A percentile compares a stretch with the other conserved stretches of the same genome.
Conservation (phyloP, 2,888 invertebrate genomes). For the Himalopsyche japonica region DNA sequence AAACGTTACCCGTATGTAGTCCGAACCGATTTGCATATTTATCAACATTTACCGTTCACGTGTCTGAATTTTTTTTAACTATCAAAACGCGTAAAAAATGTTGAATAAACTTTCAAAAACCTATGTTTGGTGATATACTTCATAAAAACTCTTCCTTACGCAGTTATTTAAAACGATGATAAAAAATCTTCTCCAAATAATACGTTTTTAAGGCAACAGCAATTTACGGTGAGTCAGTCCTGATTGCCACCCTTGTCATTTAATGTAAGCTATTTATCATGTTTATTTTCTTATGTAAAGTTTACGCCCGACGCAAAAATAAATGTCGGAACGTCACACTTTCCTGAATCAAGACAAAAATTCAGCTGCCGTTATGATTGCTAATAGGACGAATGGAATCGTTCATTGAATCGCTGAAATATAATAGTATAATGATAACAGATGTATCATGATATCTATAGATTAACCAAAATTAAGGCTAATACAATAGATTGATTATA, state of each 20-base stretch:
- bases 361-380: not conserved
- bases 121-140: too few species aligned
- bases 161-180: too few species aligned
- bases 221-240: not conserved
- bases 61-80: too few species aligned
- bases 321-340: not conserved
- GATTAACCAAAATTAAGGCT: not conserved
- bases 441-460: not conserved
- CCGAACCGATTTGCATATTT: too few species aligned
- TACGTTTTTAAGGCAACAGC: not conserved
- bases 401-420: not conserved
- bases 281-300: not conserved
- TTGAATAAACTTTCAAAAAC: too few species aligned
- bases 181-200: too few species aligned
- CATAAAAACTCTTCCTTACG: too few species aligned
- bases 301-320: not conserved
- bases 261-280: not conserved
- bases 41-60: too few species aligned
- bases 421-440: not conserved
- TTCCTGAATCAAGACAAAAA: not conserved
- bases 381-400: not conserved
- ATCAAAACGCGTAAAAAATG: too few species aligned
- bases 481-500: not conserved
- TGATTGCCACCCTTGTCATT: not conserved
- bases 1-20: too few species aligned